Evolutionary conservation across 2,888 invertebrate species (phyloP).

Genomic region (Xestia xanthographa): DNA sequence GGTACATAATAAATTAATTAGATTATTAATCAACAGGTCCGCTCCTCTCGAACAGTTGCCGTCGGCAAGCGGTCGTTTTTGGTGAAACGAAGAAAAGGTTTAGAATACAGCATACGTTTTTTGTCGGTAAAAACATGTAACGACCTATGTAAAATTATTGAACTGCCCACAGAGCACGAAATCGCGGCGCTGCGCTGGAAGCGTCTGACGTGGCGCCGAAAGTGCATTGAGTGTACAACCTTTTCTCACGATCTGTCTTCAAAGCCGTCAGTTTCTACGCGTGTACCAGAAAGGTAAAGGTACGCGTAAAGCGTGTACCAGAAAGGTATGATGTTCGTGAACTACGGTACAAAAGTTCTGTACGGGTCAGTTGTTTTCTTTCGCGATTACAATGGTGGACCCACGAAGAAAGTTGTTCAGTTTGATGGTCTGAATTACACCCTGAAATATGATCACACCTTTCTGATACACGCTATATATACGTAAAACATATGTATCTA

Average conservation of each 20-base stretch:
- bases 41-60: not conserved
- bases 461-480: not conserved
- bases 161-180: not conserved
- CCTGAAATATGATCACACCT: not conserved
- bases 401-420: not conserved
- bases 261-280: not conserved
- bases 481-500: not conserved
- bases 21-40: slow-evolving; percentile 31
- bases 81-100: not conserved
- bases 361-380: not conserved
- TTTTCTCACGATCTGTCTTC: not conserved
- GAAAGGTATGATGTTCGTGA: not conserved
- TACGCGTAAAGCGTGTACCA: not conserved
- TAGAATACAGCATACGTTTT: not conserved
- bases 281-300: not conserved
- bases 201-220: not conserved
- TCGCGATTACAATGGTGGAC: not conserved
- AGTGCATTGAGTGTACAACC: not conserved
- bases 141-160: not conserved
- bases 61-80: not conserved
- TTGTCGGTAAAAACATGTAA: slow-evolving; percentile 1
- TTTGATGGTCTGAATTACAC: not conserved
- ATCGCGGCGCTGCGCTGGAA: not conserved
- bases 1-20: slow-evolving; percentile 25
- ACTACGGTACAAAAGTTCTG: not conserved